Percentiles rank a stretch among this genome's conserved stretches.
Conservation (phyloP, 2,888 invertebrate genomes). For the Tachina grossa region DNA sequence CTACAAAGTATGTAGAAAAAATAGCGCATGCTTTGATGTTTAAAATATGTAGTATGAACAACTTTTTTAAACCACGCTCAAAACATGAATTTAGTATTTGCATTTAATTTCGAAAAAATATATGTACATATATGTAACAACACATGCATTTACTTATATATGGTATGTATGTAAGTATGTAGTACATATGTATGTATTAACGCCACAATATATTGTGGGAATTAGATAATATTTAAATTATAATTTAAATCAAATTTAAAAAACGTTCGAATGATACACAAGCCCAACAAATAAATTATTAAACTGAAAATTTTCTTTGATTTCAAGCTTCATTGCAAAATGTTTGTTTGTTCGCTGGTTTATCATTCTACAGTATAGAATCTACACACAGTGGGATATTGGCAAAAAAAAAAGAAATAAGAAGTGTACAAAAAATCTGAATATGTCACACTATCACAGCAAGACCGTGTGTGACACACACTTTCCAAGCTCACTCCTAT, state of each 20-base stretch:
- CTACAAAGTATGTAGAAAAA: slow-evolving; percentile 5
- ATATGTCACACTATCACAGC: slow-evolving; percentile 54
- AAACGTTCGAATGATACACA: not conserved
- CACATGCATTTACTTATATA: no score
- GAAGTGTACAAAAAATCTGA: slow-evolving; percentile 22
- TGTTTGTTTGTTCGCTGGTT: slow-evolving; percentile 16
- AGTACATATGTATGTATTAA: not conserved
- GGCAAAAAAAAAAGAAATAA: slow-evolving; percentile 39
- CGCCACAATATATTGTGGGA: slow-evolving; percentile 33
- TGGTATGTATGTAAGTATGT: no score
- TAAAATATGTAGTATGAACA: not conserved
- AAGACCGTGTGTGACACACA: slow-evolving; percentile 65
- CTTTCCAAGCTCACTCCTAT: slow-evolving; percentile 58
- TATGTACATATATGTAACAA: no score
- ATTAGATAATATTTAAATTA: slow-evolving; percentile 24
- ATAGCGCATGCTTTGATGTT: slow-evolving; percentile 40
- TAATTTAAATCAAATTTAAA: slow-evolving; percentile 29
- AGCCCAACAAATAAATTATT: not conserved
- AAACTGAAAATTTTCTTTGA: not conserved
- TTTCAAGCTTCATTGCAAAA: not conserved
- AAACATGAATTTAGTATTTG: slow-evolving; percentile 44
- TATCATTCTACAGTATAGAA: no score
- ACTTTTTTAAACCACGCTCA: slow-evolving; percentile 18
- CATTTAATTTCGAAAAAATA: slow-evolving; percentile 24
- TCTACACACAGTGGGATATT: slow-evolving; percentile 63